A percentile compares a stretch with the other conserved stretches of the same genome.
phyloP scores from a whole-genome alignment of 2,888 invertebrate species.

The Drosophila incognita region DNA sequence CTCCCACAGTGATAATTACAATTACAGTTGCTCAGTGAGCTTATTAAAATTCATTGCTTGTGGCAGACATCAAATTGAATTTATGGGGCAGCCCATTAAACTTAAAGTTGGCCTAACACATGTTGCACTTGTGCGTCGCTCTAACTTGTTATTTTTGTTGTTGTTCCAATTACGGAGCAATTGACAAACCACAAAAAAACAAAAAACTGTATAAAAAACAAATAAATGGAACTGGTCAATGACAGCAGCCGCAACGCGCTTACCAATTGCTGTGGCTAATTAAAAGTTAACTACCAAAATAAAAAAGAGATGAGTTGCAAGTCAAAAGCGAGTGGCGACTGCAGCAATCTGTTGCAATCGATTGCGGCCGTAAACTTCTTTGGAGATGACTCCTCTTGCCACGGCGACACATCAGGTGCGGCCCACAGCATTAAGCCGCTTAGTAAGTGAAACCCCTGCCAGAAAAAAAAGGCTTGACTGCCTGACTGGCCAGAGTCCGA shows the following conservation, averaged over 20 bases:
- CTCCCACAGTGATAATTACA: conserved; percentile 33
- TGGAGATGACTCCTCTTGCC: conserved; percentile 2
- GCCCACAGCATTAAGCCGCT: conserved; percentile 64
- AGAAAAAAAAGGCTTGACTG: conserved; percentile 23
- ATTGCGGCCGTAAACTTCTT: conserved; percentile 1
- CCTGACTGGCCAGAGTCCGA: not conserved
- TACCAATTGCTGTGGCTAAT: conserved; percentile 67
- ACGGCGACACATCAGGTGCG: conserved; percentile 63
- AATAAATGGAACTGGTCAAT: conserved; percentile 41
- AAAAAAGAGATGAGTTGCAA: conserved; percentile 1
- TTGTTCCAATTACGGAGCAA: conserved; percentile 40
- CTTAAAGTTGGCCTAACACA: conserved; percentile 64
- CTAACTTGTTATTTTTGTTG: not conserved
- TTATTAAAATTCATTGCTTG: conserved; percentile 75
- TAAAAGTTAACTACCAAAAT: conserved; percentile 50
- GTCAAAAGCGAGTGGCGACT: not conserved
- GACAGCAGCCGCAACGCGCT: conserved; percentile 39
- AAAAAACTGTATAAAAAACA: conserved; percentile 4
- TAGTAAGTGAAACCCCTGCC: conserved; percentile 72
- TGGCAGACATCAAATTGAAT: conserved; percentile 56
- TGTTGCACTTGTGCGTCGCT: conserved; percentile 47
- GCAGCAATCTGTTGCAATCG: conserved; percentile 23
- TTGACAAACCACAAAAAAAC: conserved; percentile 4
- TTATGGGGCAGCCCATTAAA: conserved; percentile 65
- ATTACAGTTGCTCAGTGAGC: conserved; percentile 65